Evolutionary conservation across 2,113 vertebrate genomes (phyloP), one percentile per base, ranked within the genome.

Genomic region (Porphyrio hochstetteri): DNA sequence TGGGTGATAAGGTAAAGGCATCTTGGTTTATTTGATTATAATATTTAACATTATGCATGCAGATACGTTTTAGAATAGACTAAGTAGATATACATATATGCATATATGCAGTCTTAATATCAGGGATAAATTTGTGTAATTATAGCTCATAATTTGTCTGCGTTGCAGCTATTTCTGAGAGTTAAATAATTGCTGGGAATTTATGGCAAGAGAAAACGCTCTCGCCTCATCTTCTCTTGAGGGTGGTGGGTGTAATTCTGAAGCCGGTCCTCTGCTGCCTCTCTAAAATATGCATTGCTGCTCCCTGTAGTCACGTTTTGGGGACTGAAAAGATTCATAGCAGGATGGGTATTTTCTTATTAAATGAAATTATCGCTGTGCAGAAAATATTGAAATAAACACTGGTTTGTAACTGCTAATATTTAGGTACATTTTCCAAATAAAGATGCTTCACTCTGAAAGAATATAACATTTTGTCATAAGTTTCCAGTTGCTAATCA

Each of bases 181-280:
- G 93, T 92, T 94, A 94, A 96, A 93, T 95, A 95, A 95, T 96
- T 94, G 92, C 92, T 52, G 78, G 88, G 92, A 92, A 93, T 95
- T 95, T 93, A 92, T 82, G 90, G 85, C 57, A 92, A 60, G 76
- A 83, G 88, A 86, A 90, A 76, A 59, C 0, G 68, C 80, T 94
- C 38, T 78, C 2, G 31, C 80, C 61, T 90, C 83, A 18, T 91
- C 83, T 89, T 74, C 3, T 93, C 61, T 88, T 64, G 82, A 93
- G 82, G 67, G 56, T 83, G 68, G 88, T 96, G 89, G 92, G 86
- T 96, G 93, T 95, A 77, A 81, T 78, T 77, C 95, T 94, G 95
- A 97, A 71, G 69, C 87, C 78, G 94, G 88, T 95, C 90, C 86
- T 91, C 76, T 71, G 82, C 90, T 88, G 79, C 87, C 57, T 68